Percentiles rank a stretch among this genome's conserved stretches.
These are phyloP conservation scores for Ophthalmolycus amberensis DNA, from an alignment of 2,113 vertebrate genomes.

Conservation along the genomic window DNA sequence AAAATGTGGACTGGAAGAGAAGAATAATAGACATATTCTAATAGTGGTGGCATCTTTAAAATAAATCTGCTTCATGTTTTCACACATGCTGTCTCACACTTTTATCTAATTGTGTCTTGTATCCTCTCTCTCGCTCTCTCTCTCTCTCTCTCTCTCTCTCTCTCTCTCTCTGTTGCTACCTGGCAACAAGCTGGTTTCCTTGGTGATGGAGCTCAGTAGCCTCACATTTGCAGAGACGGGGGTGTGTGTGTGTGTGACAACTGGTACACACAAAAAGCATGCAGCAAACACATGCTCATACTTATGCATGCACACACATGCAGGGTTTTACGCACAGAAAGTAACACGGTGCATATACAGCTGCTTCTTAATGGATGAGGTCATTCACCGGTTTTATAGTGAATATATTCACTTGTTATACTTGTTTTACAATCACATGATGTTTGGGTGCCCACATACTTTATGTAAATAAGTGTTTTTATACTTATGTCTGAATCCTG, in stretches of 20 bases:
- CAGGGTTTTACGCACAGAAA: neutral
- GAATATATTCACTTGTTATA: neutral
- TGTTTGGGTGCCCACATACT: neutral
- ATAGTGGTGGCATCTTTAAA: neutral
- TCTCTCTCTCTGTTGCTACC: conserved; percentile 66
- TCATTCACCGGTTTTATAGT: conserved; percentile 6
- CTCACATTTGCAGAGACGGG: conserved; percentile 64
- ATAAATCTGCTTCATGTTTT: conserved; percentile 7
- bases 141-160: conserved; percentile 16
- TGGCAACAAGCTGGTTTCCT: conserved; percentile 81
- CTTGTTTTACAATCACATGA: neutral
- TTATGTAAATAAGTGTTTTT: neutral
- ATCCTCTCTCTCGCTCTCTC: conserved; percentile 19
- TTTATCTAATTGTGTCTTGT: conserved; percentile 42
- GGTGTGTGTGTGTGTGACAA: conserved; percentile 55
- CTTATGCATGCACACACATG: conserved; percentile 11
- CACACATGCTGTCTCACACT: conserved; percentile 30
- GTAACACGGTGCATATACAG: neutral
- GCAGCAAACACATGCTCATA: conserved; percentile 50
- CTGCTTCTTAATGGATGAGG: neutral
- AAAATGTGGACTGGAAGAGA: neutral
- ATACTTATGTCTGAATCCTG: neutral
- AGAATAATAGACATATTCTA: neutral
- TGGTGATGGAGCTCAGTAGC: conserved; percentile 76
- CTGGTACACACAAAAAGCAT: conserved; percentile 49